phyloP scores from a whole-genome alignment of 2,797 vertebrate genomes.

The Paratrypauchen microcephalus region DNA sequence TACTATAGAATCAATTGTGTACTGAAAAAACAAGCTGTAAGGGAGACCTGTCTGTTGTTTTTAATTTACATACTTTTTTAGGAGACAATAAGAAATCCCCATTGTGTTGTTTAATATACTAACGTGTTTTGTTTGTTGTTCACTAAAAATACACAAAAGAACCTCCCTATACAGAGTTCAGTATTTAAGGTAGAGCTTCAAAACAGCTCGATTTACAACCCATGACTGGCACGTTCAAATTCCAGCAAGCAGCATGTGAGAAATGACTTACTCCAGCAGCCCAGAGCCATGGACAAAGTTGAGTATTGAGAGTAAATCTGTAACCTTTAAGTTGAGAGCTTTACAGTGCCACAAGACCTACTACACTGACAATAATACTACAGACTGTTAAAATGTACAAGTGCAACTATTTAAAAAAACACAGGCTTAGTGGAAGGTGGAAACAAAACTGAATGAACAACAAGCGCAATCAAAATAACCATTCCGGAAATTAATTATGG shows the following conservation, averaged over 20 bases:
- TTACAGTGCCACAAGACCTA: neutral
- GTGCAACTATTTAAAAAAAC: too few species aligned
- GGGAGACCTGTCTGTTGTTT: too few species aligned
- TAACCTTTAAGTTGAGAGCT: constrained; percentile 7
- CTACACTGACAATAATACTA: neutral
- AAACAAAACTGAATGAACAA: too few species aligned
- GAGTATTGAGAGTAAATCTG: constrained; percentile 34
- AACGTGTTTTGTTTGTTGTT: too few species aligned
- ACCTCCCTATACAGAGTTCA: constrained; percentile 21
- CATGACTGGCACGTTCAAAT: constrained; percentile 67
- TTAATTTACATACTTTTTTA: too few species aligned
- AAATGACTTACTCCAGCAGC: constrained; percentile 49
- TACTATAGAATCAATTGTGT: too few species aligned
- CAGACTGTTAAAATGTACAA: too few species aligned
- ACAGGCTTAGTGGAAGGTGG: too few species aligned
- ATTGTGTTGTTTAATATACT: too few species aligned
- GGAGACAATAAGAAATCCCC: too few species aligned
- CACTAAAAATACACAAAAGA: constrained; percentile 16
- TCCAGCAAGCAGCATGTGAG: constrained; percentile 66
- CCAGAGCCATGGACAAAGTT: constrained; percentile 26
- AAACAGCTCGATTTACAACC: constrained; percentile 31
- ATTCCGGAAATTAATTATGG: neutral
- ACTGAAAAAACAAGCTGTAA: too few species aligned
- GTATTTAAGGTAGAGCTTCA: constrained; percentile 34
- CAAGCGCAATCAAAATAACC: neutral